phyloP scores from a whole-genome alignment of 2,888 invertebrate genomes.

The Lycophotia porphyrea region DNA sequence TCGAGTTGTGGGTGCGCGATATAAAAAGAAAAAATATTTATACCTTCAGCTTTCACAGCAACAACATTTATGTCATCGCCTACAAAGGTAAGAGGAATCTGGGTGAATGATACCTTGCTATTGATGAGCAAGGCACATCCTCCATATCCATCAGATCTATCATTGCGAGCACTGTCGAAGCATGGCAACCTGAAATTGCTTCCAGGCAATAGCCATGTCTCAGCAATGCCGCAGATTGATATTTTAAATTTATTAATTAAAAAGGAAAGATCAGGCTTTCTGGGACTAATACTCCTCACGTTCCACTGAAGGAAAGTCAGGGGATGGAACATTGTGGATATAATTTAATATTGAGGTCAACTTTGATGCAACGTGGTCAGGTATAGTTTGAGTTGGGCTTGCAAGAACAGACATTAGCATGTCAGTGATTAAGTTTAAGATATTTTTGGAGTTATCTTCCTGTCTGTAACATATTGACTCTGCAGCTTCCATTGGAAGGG shows the following conservation, averaged over 20 bases:
- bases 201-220: not conserved
- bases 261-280: not conserved
- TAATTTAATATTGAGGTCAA: not conserved
- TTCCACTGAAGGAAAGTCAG: not conserved
- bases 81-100: not conserved
- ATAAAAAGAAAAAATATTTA: not conserved
- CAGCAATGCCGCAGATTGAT: not conserved
- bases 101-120: conserved; percentile 2
- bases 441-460: too few relatives aligned
- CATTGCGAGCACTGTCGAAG: too few relatives aligned
- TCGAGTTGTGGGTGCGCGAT: too few relatives aligned
- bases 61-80: not conserved
- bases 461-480: too few relatives aligned
- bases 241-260: not conserved
- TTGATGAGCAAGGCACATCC: not conserved
- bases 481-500: not conserved
- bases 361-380: not conserved
- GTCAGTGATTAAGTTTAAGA: too few relatives aligned
- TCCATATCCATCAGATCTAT: too few relatives aligned
- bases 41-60: not conserved
- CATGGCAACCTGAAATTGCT: not conserved
- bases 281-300: not conserved
- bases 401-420: not conserved
- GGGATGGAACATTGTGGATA: not conserved
- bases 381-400: not conserved